Evolutionary conservation across 2,797 vertebrate species (phyloP), one percentile per base, ranked within the genome.

Genomic region (Macropus fuliginosus): DNA sequence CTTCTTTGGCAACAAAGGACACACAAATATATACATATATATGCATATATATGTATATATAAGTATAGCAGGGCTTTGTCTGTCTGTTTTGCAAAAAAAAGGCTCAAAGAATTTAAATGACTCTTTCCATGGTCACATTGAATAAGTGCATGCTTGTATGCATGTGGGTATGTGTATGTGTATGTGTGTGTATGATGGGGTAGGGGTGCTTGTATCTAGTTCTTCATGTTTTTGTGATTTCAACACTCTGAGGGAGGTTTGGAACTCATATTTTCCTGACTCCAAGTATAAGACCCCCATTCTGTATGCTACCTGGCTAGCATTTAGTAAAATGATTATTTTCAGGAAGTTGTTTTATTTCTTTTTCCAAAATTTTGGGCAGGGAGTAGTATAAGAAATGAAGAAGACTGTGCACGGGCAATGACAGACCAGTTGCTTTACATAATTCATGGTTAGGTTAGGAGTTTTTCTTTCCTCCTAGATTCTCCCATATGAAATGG

Each of bases 371-470:
- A 87, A 87, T 10, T 87, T 87, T 87, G 40, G 21, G 40, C 40
- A 81, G 9, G 3, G 31, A 2, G 1, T 66, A 59, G 29, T 66
- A 66, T 66, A 27, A n/a, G 14, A n/a, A 66, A 66, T 16, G 62
- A 16, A 18, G 4, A n/a, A 66, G 13, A n/a, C 5, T 12, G 0
- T 4, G 5, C 5, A 66, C 18, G 4, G 5, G 14, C 5, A n/a
- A 66, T 66, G 62, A 66, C 34, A 18, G n/a, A 14, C 14, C 4
- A 3, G 8, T 46, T 27, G 21, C 0, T 46, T 46, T 81, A 46
- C 9, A 24, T 46, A 46, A 46, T 81, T 81, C 40, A 9, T 24
- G 21, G 2, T 81, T 81, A 81, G 40, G 4, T 46, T 81, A 81
- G 18, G 18, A 81, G 46, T 24, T 11, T 87, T 50, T 87, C 40